Evolutionary conservation across 2,888 invertebrate genomes (phyloP).

Genomic region (Lepeophtheirus nordmannii): DNA sequence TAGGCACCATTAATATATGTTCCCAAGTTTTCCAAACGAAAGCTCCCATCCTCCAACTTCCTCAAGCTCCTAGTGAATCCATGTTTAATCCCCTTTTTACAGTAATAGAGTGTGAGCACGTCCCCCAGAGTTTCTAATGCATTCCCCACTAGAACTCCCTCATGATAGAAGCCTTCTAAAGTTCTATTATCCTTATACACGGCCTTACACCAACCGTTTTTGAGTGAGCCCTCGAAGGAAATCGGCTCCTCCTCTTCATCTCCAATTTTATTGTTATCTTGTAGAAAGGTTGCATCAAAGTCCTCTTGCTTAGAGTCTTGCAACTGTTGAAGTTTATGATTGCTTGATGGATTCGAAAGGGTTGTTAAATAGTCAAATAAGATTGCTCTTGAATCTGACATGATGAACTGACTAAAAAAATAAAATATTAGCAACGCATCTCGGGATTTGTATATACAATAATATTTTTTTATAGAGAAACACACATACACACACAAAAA

Average conservation of each 20-base stretch:
- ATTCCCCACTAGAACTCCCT: constrained; percentile 7
- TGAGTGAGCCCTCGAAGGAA: neutral
- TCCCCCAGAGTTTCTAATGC: neutral
- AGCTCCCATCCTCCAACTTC: neutral
- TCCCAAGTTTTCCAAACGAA: neutral
- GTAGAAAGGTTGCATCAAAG: neutral
- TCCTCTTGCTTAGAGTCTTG: neutral
- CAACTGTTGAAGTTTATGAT: neutral
- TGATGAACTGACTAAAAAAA: too few species aligned
- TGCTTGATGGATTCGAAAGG: neutral
- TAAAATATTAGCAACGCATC: too few species aligned
- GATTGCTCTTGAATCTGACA: neutral
- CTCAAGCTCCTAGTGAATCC: neutral
- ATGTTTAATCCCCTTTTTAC: neutral
- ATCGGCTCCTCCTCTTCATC: neutral
- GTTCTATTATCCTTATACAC: neutral
- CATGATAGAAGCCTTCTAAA: constrained; percentile 7
- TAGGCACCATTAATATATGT: neutral
- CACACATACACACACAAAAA: too few species aligned
- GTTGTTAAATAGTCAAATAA: neutral
- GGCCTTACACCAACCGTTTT: neutral
- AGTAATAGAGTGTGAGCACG: neutral
- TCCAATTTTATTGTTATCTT: too few species aligned
- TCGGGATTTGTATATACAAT: too few species aligned
- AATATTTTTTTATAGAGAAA: too few species aligned